These are phyloP conservation scores for Tuta absoluta DNA, from an alignment of 2,888 invertebrate species.

Conservation along the genomic window DNA sequence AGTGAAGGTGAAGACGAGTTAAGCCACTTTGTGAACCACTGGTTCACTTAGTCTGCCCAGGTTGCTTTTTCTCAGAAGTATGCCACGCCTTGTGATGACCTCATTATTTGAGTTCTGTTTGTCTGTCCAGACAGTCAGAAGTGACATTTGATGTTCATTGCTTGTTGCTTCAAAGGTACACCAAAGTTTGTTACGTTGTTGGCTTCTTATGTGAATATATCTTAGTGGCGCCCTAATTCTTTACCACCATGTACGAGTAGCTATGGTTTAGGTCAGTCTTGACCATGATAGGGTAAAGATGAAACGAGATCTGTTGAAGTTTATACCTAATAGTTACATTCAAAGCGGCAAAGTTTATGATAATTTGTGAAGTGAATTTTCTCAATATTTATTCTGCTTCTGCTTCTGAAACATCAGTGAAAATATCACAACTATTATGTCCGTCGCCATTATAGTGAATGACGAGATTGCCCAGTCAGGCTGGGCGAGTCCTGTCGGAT, in stretches of 20 bases:
- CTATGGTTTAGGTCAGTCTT: too few relatives aligned
- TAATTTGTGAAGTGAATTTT: too few relatives aligned
- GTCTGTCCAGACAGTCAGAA: neutral
- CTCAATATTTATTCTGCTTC: neutral
- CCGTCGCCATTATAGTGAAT: neutral
- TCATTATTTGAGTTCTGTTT: neutral
- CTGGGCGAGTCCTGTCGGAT: constrained; percentile 40
- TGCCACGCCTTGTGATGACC: neutral
- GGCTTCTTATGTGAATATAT: too few relatives aligned
- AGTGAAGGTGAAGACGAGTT: too few relatives aligned
- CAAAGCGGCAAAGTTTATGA: too few relatives aligned
- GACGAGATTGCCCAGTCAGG: neutral
- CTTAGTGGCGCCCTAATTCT: too few relatives aligned
- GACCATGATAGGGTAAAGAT: too few relatives aligned
- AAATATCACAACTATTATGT: neutral
- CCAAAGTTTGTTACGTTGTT: too few relatives aligned
- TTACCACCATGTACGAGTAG: too few relatives aligned
- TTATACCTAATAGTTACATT: too few relatives aligned
- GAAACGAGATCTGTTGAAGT: too few relatives aligned
- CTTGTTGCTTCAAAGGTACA: neutral
- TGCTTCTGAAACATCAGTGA: neutral
- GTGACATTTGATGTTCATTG: neutral
- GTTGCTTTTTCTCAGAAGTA: neutral
- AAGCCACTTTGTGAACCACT: too few relatives aligned
- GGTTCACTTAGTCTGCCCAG: neutral